Conservation (phyloP, 2,113 vertebrate species). For the Jaculus jaculus region DNA sequence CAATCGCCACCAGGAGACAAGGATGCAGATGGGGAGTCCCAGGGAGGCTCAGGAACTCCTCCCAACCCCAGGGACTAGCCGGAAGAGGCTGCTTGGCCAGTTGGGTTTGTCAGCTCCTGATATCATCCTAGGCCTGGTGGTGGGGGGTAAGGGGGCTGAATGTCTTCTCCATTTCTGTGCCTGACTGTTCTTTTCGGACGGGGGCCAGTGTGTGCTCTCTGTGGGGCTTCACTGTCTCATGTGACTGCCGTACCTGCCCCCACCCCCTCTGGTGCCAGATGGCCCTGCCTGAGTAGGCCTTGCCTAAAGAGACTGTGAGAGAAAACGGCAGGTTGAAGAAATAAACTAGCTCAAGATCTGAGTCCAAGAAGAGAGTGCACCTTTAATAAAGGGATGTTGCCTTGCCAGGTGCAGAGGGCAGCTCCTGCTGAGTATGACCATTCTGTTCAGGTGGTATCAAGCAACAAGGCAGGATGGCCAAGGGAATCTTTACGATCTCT, state of each 20-base stretch:
- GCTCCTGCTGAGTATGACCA: not conserved
- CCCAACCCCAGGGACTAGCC: no score
- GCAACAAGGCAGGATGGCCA: fast-evolving
- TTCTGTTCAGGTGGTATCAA: not conserved
- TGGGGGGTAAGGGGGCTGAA: not conserved
- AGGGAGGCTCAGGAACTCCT: not conserved
- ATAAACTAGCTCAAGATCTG: not conserved
- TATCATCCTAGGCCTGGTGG: fast-evolving
- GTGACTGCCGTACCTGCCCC: no score
- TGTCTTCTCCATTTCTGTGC: not conserved
- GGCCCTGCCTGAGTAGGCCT: not conserved
- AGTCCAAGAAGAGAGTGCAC: not conserved
- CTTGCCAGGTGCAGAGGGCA: not conserved
- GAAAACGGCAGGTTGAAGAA: not conserved
- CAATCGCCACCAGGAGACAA: no score
- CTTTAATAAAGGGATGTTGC: not conserved
- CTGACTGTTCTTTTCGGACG: not conserved
- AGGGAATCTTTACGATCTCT: not conserved
- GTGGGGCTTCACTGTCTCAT: not conserved
- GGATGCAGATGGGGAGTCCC: not conserved
- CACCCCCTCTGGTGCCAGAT: fast-evolving
- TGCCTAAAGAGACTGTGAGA: no score
- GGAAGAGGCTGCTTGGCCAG: not conserved
- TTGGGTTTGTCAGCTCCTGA: not conserved
- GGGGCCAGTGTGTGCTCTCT: not conserved